These are phyloP conservation scores for Helogale parvula DNA, from an alignment of 2,113 vertebrate genomes.

Conservation along the genomic window DNA sequence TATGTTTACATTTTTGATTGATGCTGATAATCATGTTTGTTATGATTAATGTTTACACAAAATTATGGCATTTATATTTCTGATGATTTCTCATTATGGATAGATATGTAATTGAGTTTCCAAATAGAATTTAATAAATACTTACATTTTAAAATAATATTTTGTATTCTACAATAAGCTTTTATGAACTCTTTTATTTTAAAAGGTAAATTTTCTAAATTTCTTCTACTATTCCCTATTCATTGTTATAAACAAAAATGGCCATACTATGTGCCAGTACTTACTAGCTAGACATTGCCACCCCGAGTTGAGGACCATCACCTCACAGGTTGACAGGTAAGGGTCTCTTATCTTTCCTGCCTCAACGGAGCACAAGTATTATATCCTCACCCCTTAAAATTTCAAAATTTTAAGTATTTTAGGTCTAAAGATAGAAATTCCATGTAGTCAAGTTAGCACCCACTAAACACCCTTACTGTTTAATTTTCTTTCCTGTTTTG, in stretches of 20 bases:
- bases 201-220: background rate
- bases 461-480: background rate
- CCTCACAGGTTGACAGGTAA: background rate
- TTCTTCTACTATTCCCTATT: background rate
- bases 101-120: background rate
- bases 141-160: background rate
- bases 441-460: fast-evolving
- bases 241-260: background rate
- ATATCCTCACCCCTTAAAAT: fast-evolving
- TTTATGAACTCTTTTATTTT: background rate
- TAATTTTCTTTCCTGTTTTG: background rate
- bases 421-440: background rate
- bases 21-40: background rate
- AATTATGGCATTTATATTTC: background rate
- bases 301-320: fast-evolving
- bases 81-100: background rate
- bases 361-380: fast-evolving
- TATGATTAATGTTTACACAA: background rate
- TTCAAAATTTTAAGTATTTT: background rate
- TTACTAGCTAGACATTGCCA: background rate
- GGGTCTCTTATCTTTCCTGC: background rate
- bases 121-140: background rate
- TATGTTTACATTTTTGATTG: background rate
- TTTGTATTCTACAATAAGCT: background rate
- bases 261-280: background rate